phyloP scores from a whole-genome alignment of 2,797 vertebrate genomes.

The Sebastes oblongus region DNA sequence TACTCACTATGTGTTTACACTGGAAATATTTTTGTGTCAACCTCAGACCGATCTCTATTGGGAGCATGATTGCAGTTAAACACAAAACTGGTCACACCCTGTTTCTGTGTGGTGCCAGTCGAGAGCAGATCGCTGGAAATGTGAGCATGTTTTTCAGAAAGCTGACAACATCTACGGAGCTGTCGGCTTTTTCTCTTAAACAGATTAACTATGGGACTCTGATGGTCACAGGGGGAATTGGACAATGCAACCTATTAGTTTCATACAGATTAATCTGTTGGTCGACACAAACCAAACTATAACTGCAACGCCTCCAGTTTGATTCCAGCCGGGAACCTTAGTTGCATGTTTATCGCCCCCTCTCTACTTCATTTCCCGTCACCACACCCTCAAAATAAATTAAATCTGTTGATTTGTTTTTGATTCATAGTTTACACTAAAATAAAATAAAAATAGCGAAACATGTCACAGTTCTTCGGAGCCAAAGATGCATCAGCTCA shows the following conservation, averaged over 20 bases:
- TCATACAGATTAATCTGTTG: background rate
- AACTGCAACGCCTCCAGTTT: background rate
- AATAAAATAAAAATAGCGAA: background rate
- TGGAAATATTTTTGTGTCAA: slow-evolving; percentile 31
- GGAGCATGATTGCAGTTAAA: background rate
- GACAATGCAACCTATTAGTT: background rate
- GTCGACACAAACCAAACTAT: background rate
- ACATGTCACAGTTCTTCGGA: background rate
- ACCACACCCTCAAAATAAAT: background rate
- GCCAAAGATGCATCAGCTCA: background rate
- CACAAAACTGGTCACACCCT: slow-evolving; percentile 21
- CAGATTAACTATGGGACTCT: too few relatives aligned
- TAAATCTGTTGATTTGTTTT: background rate
- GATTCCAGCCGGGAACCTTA: background rate
- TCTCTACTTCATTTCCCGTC: background rate
- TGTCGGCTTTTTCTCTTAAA: too few relatives aligned
- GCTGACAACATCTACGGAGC: too few relatives aligned
- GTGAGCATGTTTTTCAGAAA: background rate
- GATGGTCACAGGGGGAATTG: too few relatives aligned
- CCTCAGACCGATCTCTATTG: background rate
- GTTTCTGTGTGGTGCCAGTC: background rate
- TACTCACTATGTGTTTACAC: slow-evolving; percentile 30
- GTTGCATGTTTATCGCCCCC: too few relatives aligned
- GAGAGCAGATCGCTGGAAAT: background rate
- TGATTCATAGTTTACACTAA: background rate